Conservation (phyloP, 2,113 vertebrate species). For the Puma concolor region DNA sequence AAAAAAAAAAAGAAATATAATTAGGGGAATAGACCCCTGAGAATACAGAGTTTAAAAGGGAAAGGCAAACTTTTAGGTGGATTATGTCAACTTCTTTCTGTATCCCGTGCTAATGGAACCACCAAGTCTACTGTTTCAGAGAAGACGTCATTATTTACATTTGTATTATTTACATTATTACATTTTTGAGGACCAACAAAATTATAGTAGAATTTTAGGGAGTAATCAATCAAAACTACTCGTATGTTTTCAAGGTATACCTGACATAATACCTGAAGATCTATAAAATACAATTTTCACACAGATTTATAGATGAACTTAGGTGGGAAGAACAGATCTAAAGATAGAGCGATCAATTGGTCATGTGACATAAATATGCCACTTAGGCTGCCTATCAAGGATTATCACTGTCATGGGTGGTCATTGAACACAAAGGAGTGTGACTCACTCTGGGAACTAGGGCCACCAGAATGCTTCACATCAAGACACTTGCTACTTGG, state of each 20-base stretch:
- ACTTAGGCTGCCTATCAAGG: background rate
- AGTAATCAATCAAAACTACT: slow-evolving; percentile 3
- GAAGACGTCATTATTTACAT: background rate
- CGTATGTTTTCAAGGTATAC: background rate
- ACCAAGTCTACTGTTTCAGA: background rate
- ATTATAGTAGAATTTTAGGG: background rate
- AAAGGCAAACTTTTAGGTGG: slow-evolving; percentile 19
- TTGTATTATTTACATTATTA: background rate
- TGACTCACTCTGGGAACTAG: background rate
- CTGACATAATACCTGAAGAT: background rate
- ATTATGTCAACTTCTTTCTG: slow-evolving; percentile 20
- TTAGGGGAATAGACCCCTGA: background rate
- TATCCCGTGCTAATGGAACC: background rate
- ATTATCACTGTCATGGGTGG: background rate
- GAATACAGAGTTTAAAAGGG: background rate
- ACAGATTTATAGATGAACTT: background rate
- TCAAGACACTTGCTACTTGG: background rate
- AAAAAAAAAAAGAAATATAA: background rate
- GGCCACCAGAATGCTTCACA: background rate
- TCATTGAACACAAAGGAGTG: background rate
- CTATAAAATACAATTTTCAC: background rate
- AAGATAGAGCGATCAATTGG: background rate
- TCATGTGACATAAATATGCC: background rate
- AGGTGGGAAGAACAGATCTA: background rate
- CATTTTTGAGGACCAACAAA: slow-evolving; percentile 22